These are phyloP conservation scores for Agonum fuliginosum DNA, from an alignment of 2,888 invertebrate genomes.

Conservation along the genomic window DNA sequence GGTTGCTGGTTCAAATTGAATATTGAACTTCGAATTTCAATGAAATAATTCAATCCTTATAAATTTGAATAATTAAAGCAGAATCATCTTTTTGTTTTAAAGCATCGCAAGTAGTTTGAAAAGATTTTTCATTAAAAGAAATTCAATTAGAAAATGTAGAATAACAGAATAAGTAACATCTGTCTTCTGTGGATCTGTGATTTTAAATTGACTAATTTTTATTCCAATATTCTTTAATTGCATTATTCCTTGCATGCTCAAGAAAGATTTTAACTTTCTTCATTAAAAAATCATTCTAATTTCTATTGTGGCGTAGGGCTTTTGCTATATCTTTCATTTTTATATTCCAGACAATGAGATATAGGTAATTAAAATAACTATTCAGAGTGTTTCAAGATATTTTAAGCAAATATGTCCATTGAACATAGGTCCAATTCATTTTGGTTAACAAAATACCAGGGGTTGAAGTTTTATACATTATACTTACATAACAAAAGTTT, in stretches of 20 bases:
- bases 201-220: slow-evolving; percentile 32
- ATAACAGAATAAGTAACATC: slow-evolving; percentile 43
- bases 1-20: neutral
- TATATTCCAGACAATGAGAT: too few species aligned
- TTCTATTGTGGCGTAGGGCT: too few species aligned
- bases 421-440: too few species aligned
- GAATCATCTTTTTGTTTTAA: neutral
- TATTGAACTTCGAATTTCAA: slow-evolving; percentile 20
- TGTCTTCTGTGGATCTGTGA: slow-evolving; percentile 12
- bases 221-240: slow-evolving; percentile 14
- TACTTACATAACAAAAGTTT: too few species aligned
- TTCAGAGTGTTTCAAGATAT: too few species aligned
- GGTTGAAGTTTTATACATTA: too few species aligned
- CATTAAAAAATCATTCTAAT: slow-evolving; percentile 4
- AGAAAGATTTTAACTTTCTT: too few species aligned
- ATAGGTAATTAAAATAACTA: too few species aligned
- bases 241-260: too few species aligned
- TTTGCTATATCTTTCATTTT: too few species aligned
- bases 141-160: slow-evolving; percentile 43
- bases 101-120: neutral
- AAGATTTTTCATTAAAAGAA: slow-evolving; percentile 37
- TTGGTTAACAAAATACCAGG: too few species aligned
- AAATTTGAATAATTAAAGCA: slow-evolving; percentile 22
- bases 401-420: too few species aligned
- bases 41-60: neutral